A percentile compares a stretch with the other conserved stretches of the same genome.
phyloP scores from a whole-genome alignment of 2,888 invertebrate genomes.

The Clanis bilineata region DNA sequence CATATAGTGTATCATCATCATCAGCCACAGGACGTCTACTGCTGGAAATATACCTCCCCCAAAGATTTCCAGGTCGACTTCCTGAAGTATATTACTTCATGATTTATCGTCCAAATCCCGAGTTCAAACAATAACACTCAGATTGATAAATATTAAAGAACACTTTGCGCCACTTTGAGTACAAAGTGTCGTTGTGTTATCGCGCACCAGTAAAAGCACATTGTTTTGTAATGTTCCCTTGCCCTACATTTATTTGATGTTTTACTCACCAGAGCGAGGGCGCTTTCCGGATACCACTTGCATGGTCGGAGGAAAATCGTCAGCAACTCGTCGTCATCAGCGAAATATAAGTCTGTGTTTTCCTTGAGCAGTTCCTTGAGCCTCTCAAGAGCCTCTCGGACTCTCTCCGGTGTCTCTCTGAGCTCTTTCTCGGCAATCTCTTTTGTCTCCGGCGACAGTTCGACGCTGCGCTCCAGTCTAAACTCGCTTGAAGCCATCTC shows the following conservation, averaged over 20 bases:
- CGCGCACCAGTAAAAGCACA: conserved; percentile 6
- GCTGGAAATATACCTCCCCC: no score
- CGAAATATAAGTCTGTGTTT: conserved; percentile 84
- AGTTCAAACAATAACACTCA: no score
- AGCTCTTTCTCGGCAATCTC: conserved; percentile 84
- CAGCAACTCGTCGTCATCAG: conserved; percentile 89
- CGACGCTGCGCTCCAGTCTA: conserved; percentile 81
- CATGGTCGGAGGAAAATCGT: conserved; percentile 90
- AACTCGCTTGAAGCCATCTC: conserved; percentile 76
- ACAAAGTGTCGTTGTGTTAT: background rate
- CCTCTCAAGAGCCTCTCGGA: conserved; percentile 82
- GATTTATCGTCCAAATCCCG: no score
- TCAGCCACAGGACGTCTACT: no score
- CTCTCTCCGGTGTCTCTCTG: conserved; percentile 87
- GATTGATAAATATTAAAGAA: no score
- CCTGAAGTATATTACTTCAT: no score
- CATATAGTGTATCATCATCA: no score
- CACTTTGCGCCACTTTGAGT: background rate
- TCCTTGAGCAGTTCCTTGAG: conserved; percentile 85
- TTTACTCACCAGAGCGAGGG: conserved; percentile 86
- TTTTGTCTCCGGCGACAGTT: conserved; percentile 81
- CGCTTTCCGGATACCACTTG: conserved; percentile 92
- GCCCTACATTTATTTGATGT: background rate
- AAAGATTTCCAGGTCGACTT: no score
- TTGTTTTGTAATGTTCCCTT: background rate